Percentiles rank a stretch among this genome's conserved stretches.
These are phyloP conservation scores for Yponomeuta plumbellus DNA, from an alignment of 2,888 invertebrate species.

Conservation along the genomic window DNA sequence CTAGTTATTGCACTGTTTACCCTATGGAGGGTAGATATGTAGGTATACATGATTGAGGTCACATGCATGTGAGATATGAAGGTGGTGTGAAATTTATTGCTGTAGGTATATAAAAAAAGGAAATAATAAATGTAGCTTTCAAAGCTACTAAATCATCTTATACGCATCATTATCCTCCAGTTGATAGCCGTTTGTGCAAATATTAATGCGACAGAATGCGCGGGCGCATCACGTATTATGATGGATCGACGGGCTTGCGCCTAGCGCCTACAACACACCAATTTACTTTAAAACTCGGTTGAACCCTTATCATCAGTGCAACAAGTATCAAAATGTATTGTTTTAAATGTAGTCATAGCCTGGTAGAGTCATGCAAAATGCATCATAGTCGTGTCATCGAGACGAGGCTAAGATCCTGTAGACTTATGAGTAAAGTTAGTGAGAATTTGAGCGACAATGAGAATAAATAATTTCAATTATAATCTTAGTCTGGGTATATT, in stretches of 20 bases:
- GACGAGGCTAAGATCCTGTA: background rate
- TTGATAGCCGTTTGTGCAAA: slow-evolving; percentile 5
- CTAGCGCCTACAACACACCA: background rate
- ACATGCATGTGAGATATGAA: background rate
- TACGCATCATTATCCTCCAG: background rate
- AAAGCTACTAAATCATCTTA: slow-evolving; percentile 1
- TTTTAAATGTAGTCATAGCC: background rate
- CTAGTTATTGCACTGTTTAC: too few species aligned
- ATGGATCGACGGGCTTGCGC: background rate
- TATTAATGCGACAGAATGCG: slow-evolving; percentile 1
- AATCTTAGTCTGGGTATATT: background rate
- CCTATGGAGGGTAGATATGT: too few species aligned
- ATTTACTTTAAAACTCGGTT: background rate
- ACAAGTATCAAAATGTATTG: background rate
- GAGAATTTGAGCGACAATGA: background rate
- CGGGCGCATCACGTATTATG: background rate
- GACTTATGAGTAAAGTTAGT: background rate
- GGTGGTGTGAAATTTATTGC: too few species aligned
- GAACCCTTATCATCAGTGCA: background rate
- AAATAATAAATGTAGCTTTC: background rate
- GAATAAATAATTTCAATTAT: background rate
- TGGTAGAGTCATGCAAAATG: background rate
- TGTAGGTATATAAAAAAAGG: too few species aligned
- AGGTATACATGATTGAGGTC: too few species aligned
- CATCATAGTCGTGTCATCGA: slow-evolving; percentile 2